Base-by-base conservation (phyloP, 2,797 vertebrate species). In the Hydrolagus colliei region DNA sequence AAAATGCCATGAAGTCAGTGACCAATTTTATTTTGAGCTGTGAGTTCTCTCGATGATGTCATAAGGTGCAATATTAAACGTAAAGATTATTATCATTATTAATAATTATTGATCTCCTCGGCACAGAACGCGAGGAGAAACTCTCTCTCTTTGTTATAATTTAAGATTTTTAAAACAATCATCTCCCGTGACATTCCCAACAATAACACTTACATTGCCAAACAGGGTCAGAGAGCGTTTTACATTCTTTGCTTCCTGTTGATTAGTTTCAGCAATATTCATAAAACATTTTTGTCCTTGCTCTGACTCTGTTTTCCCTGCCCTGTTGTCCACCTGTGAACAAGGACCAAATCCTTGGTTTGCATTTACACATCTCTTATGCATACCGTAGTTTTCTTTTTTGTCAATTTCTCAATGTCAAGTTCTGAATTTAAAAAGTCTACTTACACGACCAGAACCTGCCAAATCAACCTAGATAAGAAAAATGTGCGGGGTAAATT, bases 201-300 rank as follows among this genome's bases (percentile, higher is more conserved):
- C 32, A 72, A 61, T 71, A 59, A 71, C 74, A 88, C 90, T 89
- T 87, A 89, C 90, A 86, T 91, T 91, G 87, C 89, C 86, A 80
- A 91, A 90, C 87, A 90, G 89, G 72, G 89, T 87, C 86, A 91
- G 89, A 20, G 90, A 91, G 41, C 89, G 87, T 79, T 91, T 91
- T 62, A 91, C 87, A 67, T 86, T 90, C 88, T 89, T 91, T 73
- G 87, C 87, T 72, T 91, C 90, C 74, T 91, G 89, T 2, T 52
- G 87, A 86, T 89, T 89, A 86, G 89, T 88, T 71, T 84, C 79
- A 72, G 86, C 87, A 76, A 86, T 71, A 27, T 85, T 22, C 35
- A 87, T 88, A 86, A 90, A 87, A 87, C 35, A 75, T 86, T 86
- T 90, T 84, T 86, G 89, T 63, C 88, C 79, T 32, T 73, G 82